Conservation (phyloP, 2,797 vertebrate species). For the Gymnodraco acuticeps region DNA sequence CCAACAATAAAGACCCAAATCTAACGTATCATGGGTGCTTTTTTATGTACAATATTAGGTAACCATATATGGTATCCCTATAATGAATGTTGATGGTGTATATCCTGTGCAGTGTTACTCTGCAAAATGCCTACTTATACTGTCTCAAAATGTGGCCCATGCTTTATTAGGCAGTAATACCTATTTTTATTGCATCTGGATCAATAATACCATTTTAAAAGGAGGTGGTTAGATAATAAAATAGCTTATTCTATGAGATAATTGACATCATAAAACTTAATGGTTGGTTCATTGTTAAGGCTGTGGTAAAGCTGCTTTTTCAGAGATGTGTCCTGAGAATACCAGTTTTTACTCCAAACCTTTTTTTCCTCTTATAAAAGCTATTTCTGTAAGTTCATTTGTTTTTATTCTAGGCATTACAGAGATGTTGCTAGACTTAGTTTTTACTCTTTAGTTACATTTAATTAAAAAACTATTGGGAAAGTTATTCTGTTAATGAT, state of each 20-base stretch:
- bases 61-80: background rate
- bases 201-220: background rate
- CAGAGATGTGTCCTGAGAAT: background rate
- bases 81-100: background rate
- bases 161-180: background rate
- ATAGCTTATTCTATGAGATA: slow-evolving; percentile 6
- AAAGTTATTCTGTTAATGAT: background rate
- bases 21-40: background rate
- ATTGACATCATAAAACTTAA: slow-evolving; percentile 8
- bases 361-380: background rate
- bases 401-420: background rate
- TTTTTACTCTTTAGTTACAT: no score
- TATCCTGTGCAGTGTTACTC: no score
- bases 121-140: background rate
- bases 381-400: background rate
- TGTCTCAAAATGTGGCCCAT: background rate
- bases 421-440: background rate
- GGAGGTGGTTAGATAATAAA: background rate
- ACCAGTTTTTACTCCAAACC: background rate
- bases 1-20: background rate
- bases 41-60: background rate
- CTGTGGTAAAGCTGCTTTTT: background rate
- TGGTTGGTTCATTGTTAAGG: background rate
- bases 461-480: background rate
- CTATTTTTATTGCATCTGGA: background rate